These are phyloP conservation scores for Ophthalmolycus amberensis DNA, from an alignment of 2,113 vertebrate genomes.

Conservation along the genomic window DNA sequence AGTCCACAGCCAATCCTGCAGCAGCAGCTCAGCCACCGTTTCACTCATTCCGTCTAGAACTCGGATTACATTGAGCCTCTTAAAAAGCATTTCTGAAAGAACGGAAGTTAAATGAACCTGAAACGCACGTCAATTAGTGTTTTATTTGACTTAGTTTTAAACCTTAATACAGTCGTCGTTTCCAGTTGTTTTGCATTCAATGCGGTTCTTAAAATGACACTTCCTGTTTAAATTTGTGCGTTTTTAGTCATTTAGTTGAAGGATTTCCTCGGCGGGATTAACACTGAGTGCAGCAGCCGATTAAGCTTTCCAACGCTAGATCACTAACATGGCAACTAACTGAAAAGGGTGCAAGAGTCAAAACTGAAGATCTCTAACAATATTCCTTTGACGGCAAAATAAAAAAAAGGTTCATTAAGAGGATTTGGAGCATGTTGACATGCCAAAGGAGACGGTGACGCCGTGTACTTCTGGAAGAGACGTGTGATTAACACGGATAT, in stretches of 20 bases:
- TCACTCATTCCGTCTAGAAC: constrained; percentile 26
- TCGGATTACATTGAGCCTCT: constrained; percentile 49
- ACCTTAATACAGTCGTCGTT: background rate
- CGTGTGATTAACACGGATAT: background rate
- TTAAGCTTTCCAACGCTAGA: constrained; percentile 28
- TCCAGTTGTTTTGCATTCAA: background rate
- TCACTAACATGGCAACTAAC: constrained; percentile 4
- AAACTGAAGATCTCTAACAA: background rate
- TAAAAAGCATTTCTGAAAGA: constrained; percentile 17
- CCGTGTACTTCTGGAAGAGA: background rate
- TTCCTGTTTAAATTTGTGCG: background rate
- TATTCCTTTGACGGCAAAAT: background rate
- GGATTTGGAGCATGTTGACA: no score
- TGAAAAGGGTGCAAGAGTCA: constrained; percentile 28
- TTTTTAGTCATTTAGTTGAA: constrained; percentile 23
- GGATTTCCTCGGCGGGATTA: constrained; percentile 26
- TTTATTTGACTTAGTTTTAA: background rate
- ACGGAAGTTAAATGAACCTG: background rate
- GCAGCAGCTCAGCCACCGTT: constrained; percentile 29
- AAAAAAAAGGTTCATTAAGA: background rate
- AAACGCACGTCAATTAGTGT: background rate
- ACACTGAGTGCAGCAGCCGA: constrained; percentile 18
- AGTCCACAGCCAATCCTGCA: constrained; percentile 49
- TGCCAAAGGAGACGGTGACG: background rate
- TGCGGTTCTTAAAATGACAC: background rate